A percentile compares a stretch with the other conserved stretches of the same genome.
These are phyloP conservation scores for Bombus fervidus DNA, from an alignment of 1,140 invertebrate genomes.

Conservation along the genomic window DNA sequence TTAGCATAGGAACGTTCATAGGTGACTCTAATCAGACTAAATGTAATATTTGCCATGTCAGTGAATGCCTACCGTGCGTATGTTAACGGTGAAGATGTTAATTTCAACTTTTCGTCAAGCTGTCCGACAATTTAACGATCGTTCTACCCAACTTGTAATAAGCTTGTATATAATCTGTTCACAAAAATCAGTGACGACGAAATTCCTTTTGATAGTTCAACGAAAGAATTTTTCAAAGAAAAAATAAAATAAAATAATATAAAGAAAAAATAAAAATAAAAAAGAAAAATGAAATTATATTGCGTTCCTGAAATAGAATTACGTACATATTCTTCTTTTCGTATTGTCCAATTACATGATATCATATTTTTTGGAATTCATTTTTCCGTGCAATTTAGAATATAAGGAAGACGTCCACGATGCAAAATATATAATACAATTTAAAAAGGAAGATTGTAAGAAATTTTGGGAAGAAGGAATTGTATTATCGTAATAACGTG, in stretches of 20 bases:
- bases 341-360: fast-evolving
- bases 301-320: background rate
- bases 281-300: background rate
- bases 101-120: slow-evolving; percentile 21
- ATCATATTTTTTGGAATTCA: background rate
- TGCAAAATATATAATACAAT: background rate
- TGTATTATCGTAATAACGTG: no score
- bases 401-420: background rate
- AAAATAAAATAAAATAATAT: no score
- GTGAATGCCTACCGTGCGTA: background rate
- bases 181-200: no score
- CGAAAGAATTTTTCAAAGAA: background rate
- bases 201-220: background rate
- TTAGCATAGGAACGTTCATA: slow-evolving; percentile 41
- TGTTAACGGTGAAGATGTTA: slow-evolving; percentile 17
- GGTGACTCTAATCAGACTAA: slow-evolving; percentile 43
- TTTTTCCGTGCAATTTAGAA: background rate
- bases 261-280: no score
- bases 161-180: no score
- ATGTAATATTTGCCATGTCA: slow-evolving; percentile 43
- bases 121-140: background rate
- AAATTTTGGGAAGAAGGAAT: background rate
- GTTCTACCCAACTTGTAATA: no score
- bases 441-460: background rate
- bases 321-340: background rate